Evolutionary conservation across 2,113 vertebrate species (phyloP), one percentile per base, ranked within the genome.

Genomic region (Ageneiosus marmoratus): DNA sequence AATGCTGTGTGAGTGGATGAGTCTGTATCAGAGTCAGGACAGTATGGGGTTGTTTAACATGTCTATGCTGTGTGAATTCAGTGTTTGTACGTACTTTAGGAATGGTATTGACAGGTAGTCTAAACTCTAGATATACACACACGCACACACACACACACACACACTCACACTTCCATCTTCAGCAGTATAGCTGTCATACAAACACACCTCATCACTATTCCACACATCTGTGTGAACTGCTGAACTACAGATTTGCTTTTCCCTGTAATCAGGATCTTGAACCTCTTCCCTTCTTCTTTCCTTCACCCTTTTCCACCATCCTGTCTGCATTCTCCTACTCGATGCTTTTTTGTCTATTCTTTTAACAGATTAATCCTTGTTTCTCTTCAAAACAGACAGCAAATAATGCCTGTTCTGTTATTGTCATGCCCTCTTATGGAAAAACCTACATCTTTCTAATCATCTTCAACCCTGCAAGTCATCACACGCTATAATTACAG

Each of bases 101-200:
- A 75, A 55, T 58, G 50, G 65, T 37, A 32, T 20, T 55, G 13
- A n/a, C 50, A 34, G 13, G 13, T 10, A 29, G 65, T 16, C 53
- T 55, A 72, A 53, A 53, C 41, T 65, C 50, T 41, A n/a, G 24
- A 22, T 48, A 69, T 73, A 84, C 63, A 81, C 50, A 70, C 65
- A 79, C 53, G 74, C 77, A 79, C 29, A 84, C 77, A 80, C 77
- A 84, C 81, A 77, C 56, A 76, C 56, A 81, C 79, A 82, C 75
- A 84, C 76, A 77, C 77, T 81, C 69, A 82, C 24, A 79, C 58
- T 69, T n/a, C 48, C 37, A 9, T 72, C 44, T 16, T 78, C 74
- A 84, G 69, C 78, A 76, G 60, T 80, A 79, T 51, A 84, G 65
- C 83, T 46, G 75, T 79, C 80, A 85, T 13, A 67, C 65, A 55